These are phyloP conservation scores for Brachyopa scutellaris DNA, from an alignment of 2,888 invertebrate genomes.

Conservation along the genomic window DNA sequence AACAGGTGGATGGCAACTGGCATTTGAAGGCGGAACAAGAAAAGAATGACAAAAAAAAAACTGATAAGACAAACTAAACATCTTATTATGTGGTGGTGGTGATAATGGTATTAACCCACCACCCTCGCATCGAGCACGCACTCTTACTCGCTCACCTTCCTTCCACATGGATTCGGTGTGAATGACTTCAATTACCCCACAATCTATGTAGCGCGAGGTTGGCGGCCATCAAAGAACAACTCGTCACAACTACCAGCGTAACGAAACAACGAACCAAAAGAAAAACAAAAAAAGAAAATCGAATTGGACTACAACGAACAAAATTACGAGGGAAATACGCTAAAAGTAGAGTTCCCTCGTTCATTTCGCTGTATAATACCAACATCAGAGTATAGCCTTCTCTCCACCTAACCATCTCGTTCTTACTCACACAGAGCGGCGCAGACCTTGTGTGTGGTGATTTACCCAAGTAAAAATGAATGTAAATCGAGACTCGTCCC, in stretches of 20 bases:
- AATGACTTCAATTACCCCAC: constrained; percentile 82
- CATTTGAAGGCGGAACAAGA: constrained; percentile 11
- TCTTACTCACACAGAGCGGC: constrained; percentile 18
- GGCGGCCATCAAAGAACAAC: constrained; percentile 74
- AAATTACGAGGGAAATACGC: constrained; percentile 69
- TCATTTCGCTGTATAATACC: constrained; percentile 21
- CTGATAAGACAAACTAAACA: constrained; percentile 21
- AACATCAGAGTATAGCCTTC: not conserved
- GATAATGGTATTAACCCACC: constrained; percentile 39
- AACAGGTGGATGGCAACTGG: constrained; percentile 20
- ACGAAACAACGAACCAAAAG: constrained; percentile 40
- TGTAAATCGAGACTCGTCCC: constrained; percentile 71
- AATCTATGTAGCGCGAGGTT: constrained; percentile 80
- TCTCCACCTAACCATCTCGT: not conserved
- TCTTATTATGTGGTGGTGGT: constrained; percentile 9
- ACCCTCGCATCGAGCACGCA: constrained; percentile 47
- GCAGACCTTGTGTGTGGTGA: constrained; percentile 17
- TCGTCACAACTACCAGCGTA: constrained; percentile 27
- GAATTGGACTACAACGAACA: constrained; percentile 66
- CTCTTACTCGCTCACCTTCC: constrained; percentile 64
- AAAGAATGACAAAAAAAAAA: not conserved
- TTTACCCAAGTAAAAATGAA: constrained; percentile 35
- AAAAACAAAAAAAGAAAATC: constrained; percentile 26
- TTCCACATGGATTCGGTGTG: constrained; percentile 76
- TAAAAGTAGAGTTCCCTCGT: constrained; percentile 59